Conservation (phyloP, 2,113 vertebrate species). For the Vidua macroura region DNA sequence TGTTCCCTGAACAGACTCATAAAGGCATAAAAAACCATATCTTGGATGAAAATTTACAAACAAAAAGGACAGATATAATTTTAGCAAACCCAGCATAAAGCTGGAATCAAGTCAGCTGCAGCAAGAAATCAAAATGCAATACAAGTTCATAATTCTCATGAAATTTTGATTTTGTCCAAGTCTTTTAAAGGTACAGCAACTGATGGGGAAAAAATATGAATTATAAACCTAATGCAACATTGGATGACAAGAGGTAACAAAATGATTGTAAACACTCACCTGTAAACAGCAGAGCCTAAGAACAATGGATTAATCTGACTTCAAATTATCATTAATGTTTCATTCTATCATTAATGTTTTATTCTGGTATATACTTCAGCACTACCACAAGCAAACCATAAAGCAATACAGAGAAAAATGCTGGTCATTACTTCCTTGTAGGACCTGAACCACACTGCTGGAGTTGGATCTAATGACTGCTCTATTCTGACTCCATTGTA, state of each 20-base stretch:
- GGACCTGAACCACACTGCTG: not conserved
- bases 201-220: not conserved
- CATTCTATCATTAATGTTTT: not conserved
- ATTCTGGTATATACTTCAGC: not conserved
- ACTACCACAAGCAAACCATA: not conserved
- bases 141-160: not conserved
- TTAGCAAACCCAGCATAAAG: not conserved
- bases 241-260: not conserved
- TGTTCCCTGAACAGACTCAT: not conserved
- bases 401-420: not conserved
- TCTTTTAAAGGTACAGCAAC: not conserved
- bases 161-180: not conserved
- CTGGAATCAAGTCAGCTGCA: not conserved
- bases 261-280: not conserved
- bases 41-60: not conserved
- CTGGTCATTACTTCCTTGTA: not conserved
- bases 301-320: not conserved
- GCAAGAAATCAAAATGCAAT: not conserved
- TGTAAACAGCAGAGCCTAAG: not conserved
- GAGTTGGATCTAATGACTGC: not conserved
- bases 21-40: not conserved
- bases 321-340: not conserved
- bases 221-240: not conserved
- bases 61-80: not conserved
- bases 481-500: not conserved